Conservation (phyloP, 2,888 invertebrate genomes). For the Meliscaeva auricollis region DNA sequence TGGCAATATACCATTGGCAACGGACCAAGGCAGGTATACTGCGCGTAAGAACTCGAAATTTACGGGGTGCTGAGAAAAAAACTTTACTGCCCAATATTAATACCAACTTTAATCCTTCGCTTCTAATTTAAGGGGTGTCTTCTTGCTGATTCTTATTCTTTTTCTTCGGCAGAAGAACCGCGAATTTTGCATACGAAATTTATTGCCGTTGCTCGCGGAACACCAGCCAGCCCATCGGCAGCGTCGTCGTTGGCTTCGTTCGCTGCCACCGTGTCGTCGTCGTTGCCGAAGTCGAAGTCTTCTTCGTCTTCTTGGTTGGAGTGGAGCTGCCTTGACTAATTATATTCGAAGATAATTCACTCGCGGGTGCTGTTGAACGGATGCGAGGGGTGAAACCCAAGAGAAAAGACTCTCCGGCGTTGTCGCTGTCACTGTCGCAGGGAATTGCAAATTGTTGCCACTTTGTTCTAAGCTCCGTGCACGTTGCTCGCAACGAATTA, state of each 20-base stretch:
- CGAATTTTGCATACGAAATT: slow-evolving; percentile 74
- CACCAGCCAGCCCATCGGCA: slow-evolving; percentile 9
- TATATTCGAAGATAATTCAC: slow-evolving; percentile 75
- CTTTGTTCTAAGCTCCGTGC: slow-evolving; percentile 74
- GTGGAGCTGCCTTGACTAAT: slow-evolving; percentile 71
- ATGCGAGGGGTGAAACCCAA: slow-evolving; percentile 16
- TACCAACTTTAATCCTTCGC: slow-evolving; percentile 72
- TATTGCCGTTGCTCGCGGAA: slow-evolving; percentile 44
- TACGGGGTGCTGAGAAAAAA: slow-evolving; percentile 36
- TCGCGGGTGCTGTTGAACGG: slow-evolving; percentile 69
- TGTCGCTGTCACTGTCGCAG: slow-evolving; percentile 49
- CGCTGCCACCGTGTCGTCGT: slow-evolving; percentile 27
- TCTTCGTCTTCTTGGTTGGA: slow-evolving; percentile 26
- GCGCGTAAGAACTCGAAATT: neutral
- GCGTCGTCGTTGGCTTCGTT: slow-evolving; percentile 24
- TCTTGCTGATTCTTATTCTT: slow-evolving; percentile 15
- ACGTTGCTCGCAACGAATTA: slow-evolving; percentile 81
- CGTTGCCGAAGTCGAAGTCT: slow-evolving; percentile 30
- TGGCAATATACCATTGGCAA: slow-evolving; percentile 28
- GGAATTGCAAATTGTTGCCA: slow-evolving; percentile 76
- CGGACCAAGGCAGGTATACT: slow-evolving; percentile 18
- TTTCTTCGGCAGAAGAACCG: slow-evolving; percentile 28
- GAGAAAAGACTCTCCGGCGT: slow-evolving; percentile 12
- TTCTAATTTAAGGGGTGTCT: slow-evolving; percentile 75
- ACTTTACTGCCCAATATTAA: slow-evolving; percentile 68